Conservation (phyloP, 2,888 invertebrate genomes). For the Apomyelois bistriatella region DNA sequence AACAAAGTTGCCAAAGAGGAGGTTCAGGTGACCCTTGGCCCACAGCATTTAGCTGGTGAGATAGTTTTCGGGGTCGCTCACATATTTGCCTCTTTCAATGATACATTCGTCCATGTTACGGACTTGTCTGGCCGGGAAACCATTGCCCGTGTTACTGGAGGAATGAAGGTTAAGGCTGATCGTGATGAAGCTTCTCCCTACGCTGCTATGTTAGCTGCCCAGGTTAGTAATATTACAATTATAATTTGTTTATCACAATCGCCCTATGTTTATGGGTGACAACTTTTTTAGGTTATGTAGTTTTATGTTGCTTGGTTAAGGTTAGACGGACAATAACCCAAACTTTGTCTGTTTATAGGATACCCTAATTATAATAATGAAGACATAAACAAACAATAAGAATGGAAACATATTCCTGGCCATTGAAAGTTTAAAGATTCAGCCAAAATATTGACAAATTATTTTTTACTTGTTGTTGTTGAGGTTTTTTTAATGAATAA, state of each 20-base stretch:
- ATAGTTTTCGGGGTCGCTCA: slow-evolving; percentile 99
- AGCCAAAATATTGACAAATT: too few species aligned
- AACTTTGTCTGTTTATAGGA: too few species aligned
- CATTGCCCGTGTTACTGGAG: slow-evolving; percentile 96
- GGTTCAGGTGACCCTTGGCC: slow-evolving; percentile 96
- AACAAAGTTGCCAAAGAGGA: slow-evolving; percentile 98
- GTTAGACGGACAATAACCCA: too few species aligned
- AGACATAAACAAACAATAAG: too few species aligned
- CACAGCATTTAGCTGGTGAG: slow-evolving; percentile 98
- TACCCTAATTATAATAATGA: too few species aligned
- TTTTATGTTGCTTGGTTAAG: slow-evolving; percentile 13
- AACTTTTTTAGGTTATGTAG: slow-evolving; percentile 52
- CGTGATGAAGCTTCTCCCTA: slow-evolving; percentile 99
- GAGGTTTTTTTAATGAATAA: too few species aligned
- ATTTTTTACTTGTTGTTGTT: too few species aligned
- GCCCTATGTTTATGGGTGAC: too few species aligned
- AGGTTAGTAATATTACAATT: slow-evolving; percentile 76
- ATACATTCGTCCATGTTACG: slow-evolving; percentile 99
- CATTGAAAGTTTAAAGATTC: too few species aligned
- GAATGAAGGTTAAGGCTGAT: slow-evolving; percentile 99
- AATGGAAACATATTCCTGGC: too few species aligned
- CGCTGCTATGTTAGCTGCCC: slow-evolving; percentile 99
- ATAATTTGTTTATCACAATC: slow-evolving; percentile 1
- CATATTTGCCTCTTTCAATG: slow-evolving; percentile 99
- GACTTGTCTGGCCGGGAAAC: slow-evolving; percentile 98